Percentiles rank a stretch among this genome's conserved stretches.
Conservation (phyloP, 2,888 invertebrate genomes). For the Lasioglossum oenotherae region DNA sequence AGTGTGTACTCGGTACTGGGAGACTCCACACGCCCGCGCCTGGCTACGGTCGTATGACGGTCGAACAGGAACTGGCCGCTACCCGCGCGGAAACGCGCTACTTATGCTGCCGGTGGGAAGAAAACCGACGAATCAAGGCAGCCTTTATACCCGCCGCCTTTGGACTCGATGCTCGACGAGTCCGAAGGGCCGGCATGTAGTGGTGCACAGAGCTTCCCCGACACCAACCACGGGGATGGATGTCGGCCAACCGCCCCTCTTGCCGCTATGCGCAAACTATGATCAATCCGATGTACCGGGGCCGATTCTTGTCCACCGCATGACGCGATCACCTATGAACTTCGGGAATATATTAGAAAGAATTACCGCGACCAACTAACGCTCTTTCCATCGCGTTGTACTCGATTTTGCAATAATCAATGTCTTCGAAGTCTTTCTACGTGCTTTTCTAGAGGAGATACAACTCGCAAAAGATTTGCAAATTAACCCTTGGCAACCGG, state of each 20-base stretch:
- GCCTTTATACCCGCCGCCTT: constrained; percentile 46
- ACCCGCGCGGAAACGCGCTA: constrained; percentile 78
- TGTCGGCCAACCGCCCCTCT: constrained; percentile 31
- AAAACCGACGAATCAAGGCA: constrained; percentile 61
- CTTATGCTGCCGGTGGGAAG: constrained; percentile 78
- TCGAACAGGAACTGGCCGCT: constrained; percentile 78
- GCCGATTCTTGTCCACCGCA: constrained; percentile 1
- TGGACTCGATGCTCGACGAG: constrained; percentile 52
- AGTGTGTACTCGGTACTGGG: constrained; percentile 13
- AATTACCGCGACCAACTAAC: neutral
- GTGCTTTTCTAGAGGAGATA: neutral
- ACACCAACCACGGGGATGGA: constrained; percentile 36
- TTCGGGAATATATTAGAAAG: neutral
- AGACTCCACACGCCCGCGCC: constrained; percentile 57
- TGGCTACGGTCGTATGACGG: constrained; percentile 70
- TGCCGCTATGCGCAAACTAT: constrained; percentile 53
- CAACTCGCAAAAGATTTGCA: neutral
- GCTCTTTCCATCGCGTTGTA: neutral
- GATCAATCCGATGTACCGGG: constrained; percentile 29
- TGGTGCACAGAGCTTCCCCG: constrained; percentile 17
- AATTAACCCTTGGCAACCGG: no score
- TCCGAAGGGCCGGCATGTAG: constrained; percentile 54
- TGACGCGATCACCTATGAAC: constrained; percentile 12
- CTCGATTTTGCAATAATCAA: neutral
- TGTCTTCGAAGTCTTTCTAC: neutral